Base-by-base conservation (phyloP, 2,113 vertebrate species). In the Apodemus sylvaticus region DNA sequence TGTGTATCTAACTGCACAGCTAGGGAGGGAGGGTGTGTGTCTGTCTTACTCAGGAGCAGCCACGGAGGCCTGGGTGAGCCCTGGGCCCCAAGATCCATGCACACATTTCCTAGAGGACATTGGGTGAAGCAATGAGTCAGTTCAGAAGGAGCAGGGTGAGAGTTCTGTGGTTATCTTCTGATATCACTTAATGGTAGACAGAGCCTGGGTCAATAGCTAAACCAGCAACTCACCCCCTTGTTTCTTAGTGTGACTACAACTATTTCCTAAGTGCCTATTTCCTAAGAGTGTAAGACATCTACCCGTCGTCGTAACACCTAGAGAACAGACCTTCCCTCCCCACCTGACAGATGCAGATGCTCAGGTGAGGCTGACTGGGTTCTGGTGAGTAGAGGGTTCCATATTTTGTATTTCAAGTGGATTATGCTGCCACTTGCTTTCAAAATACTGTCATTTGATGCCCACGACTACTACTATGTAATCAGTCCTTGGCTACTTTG, bases 391-490 rank as follows among this genome's bases (percentile, higher is more conserved):
- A 42, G 7, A 95, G 42, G 22, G 83, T 58, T 93, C 70, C 62
- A 31, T 60, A 26, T 5, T 48, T 70, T 36, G 16, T 19, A 20
- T 90, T 86, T 73, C 29, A 60, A 91, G 58, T 51, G 55, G 0
- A 78, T 6, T 70, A 68, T 42, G n/a, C 17, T 77, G 60, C 8
- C 71, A 58, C 74, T 42, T 81, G 51, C 36, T 92, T 92, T 81
- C 53, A 58, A 94, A 93, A 73, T 85, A 92, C 68, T 83, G 39
- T 78, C 48, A 89, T 89, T 45, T 89, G n/a, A 42, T 89, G 51
- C 20, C 88, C 77, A 77, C 5, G 77, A 70, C 16, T 68, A 85
- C 62, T 42, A 79, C 2, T 89, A 60, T 60, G 58, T 22, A 60
- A 60, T 24, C 22, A 9, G 60, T 62, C 60, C 22, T 62, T 62